These are phyloP conservation scores for Actenoides hombroni DNA, from an alignment of 2,113 vertebrate genomes.

Conservation along the genomic window DNA sequence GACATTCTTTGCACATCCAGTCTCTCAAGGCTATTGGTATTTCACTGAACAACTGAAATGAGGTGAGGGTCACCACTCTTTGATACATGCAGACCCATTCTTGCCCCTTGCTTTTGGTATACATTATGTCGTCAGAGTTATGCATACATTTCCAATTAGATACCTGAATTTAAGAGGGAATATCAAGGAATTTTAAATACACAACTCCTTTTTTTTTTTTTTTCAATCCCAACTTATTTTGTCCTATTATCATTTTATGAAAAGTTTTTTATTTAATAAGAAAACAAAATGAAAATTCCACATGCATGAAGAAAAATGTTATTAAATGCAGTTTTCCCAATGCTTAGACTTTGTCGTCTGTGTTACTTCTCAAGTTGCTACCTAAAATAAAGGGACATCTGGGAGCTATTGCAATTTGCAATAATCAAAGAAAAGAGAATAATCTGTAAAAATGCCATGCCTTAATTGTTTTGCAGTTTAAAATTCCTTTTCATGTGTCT, in stretches of 20 bases:
- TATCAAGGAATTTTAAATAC: not conserved
- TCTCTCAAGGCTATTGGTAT: not conserved
- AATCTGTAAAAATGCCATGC: not conserved
- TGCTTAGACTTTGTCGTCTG: slow-evolving; percentile 38
- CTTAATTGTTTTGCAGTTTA: slow-evolving; percentile 40
- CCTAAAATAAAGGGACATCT: slow-evolving; percentile 64
- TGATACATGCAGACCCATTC: not conserved
- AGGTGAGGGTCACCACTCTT: not conserved
- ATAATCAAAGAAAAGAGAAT: slow-evolving; percentile 32
- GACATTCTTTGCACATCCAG: not conserved
- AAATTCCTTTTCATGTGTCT: not conserved
- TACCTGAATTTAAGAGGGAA: not conserved
- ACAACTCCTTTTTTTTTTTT: not conserved
- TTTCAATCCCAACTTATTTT: not conserved
- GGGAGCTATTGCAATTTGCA: slow-evolving; percentile 54
- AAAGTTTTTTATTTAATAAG: not conserved
- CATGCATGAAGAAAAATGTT: not conserved
- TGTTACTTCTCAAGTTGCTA: slow-evolving; percentile 52
- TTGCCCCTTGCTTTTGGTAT: not conserved
- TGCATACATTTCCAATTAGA: not conserved
- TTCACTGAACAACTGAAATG: not conserved
- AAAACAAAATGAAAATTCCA: slow-evolving; percentile 6
- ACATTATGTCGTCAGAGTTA: not conserved
- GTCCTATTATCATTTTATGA: not conserved
- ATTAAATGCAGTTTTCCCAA: slow-evolving; percentile 54